These are phyloP conservation scores for Nesospiza acunhae DNA, from an alignment of 2,113 vertebrate species.

Conservation along the genomic window DNA sequence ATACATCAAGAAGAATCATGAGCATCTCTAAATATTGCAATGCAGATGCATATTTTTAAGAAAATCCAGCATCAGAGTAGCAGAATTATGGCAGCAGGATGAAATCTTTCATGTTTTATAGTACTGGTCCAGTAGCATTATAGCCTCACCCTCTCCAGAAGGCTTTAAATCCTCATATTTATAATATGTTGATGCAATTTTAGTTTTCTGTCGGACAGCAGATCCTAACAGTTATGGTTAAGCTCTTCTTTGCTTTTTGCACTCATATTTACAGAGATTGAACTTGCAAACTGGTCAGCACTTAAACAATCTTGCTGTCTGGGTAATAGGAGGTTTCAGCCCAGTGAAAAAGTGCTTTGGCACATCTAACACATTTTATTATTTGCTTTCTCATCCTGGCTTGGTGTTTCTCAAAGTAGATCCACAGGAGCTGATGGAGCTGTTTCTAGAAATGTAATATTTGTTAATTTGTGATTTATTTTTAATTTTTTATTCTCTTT, in stretches of 20 bases:
- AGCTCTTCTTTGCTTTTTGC: background rate
- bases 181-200: background rate
- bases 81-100: constrained; percentile 17
- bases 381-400: background rate
- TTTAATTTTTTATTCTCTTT: background rate
- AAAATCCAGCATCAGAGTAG: background rate
- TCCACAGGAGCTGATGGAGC: background rate
- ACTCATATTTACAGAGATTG: background rate
- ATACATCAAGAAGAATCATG: background rate
- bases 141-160: constrained; percentile 4
- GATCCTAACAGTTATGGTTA: background rate
- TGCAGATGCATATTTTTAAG: background rate
- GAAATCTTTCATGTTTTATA: constrained; percentile 22
- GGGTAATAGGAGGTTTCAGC: background rate
- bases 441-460: background rate
- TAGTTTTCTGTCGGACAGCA: background rate
- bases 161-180: background rate
- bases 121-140: background rate
- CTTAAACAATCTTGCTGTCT: background rate
- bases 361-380: background rate
- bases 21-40: background rate
- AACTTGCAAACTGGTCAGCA: background rate
- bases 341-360: background rate
- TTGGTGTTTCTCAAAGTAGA: background rate
- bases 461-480: background rate